Conservation (phyloP, 2,888 invertebrate genomes). For the Hirtodrosophila trivittata region DNA sequence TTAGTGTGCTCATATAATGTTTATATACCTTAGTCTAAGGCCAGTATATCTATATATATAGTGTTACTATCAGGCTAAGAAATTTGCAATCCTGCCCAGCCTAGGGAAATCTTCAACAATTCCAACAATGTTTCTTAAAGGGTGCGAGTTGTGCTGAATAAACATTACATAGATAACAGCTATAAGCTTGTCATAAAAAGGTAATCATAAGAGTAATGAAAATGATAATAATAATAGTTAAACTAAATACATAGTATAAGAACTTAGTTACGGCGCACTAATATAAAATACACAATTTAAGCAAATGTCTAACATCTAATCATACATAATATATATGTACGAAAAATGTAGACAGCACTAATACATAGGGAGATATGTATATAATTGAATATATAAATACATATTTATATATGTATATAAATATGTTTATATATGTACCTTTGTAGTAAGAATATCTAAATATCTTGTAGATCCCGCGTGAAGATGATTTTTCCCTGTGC, state of each 20-base stretch:
- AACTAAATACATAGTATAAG: constrained; percentile 1
- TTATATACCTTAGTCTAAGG: no score
- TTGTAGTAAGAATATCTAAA: constrained; percentile 47
- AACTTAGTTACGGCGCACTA: constrained; percentile 9
- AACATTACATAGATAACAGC: no score
- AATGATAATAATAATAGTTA: no score
- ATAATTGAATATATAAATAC: constrained; percentile 1
- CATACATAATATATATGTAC: constrained; percentile 1
- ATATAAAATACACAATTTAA: constrained; percentile 19
- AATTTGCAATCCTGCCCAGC: no score
- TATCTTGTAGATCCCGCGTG: constrained; percentile 37
- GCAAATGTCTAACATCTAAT: constrained; percentile 1
- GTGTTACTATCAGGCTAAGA: no score
- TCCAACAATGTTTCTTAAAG: no score
- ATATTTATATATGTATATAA: constrained; percentile 2
- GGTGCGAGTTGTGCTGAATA: no score
- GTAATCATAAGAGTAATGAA: background rate
- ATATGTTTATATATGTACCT: constrained; percentile 9
- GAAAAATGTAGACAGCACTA: background rate
- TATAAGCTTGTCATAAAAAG: no score
- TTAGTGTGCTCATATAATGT: no score
- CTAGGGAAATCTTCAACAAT: no score
- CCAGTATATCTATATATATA: no score
- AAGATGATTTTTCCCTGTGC: constrained; percentile 51
- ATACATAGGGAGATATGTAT: constrained; percentile 1